Evolutionary conservation across 2,888 invertebrate genomes (phyloP).

Genomic region (Brachypalpus laphriformis): DNA sequence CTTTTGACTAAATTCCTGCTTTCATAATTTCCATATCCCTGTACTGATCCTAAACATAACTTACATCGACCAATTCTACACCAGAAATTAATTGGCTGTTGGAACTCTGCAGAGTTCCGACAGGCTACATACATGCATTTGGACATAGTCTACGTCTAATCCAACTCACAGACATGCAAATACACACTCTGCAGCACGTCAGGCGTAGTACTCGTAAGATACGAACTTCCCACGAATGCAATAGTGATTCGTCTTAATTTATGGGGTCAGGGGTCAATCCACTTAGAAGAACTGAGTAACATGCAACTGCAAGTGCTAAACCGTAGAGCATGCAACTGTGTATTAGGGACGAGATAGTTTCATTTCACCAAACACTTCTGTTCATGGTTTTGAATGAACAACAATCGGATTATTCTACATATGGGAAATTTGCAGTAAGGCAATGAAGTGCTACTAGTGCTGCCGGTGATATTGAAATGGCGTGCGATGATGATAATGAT

Average conservation of each 20-base stretch:
- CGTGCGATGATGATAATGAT: not conserved
- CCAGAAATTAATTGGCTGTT: not conserved
- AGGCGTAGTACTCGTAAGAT: not conserved
- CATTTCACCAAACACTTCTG: not conserved
- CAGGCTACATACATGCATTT: not conserved
- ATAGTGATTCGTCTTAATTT: constrained; percentile 29
- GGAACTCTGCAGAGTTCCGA: not conserved
- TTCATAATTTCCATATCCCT: too few species aligned
- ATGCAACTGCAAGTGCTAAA: constrained; percentile 13
- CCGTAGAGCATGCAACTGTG: not conserved
- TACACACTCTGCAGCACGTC: not conserved
- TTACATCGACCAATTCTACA: not conserved
- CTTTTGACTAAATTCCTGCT: too few species aligned
- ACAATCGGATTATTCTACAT: constrained; percentile 26
- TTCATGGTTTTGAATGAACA: not conserved
- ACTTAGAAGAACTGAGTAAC: constrained; percentile 11
- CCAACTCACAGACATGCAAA: not conserved
- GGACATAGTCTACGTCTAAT: not conserved
- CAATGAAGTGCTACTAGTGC: constrained; percentile 17
- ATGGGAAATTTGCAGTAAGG: not conserved
- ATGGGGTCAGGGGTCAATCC: constrained; percentile 57
- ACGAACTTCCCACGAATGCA: not conserved
- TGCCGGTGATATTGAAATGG: not conserved
- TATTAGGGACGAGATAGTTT: constrained; percentile 17
- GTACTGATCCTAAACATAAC: too few species aligned